Percentiles rank a stretch among this genome's conserved stretches.
Conservation (phyloP, 2,113 vertebrate genomes). For the Lamprotornis superbus region DNA sequence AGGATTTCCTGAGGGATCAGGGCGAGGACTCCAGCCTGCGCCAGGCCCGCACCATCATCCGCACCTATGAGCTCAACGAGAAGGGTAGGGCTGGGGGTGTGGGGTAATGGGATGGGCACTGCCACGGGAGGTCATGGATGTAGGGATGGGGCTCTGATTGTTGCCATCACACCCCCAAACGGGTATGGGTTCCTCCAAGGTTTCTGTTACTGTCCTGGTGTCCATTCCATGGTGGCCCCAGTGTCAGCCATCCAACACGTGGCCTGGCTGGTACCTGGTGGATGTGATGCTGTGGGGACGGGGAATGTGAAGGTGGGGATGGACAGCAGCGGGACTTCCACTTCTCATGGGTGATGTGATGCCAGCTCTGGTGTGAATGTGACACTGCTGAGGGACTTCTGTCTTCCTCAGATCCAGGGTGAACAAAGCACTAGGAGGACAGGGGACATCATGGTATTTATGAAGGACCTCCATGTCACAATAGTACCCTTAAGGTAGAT, state of each 20-base stretch:
- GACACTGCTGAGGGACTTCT: not conserved
- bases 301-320: not conserved
- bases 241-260: not conserved
- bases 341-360: not conserved
- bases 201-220: rapidly evolving
- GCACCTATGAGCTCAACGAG: constrained; percentile 86
- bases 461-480: not conserved
- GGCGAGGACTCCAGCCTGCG: constrained; percentile 82
- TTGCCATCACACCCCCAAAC: not conserved
- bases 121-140: rapidly evolving
- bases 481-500: not conserved
- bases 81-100: constrained; percentile 74
- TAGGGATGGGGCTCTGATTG: not conserved
- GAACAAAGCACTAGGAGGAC: not conserved
- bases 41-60: constrained; percentile 79
- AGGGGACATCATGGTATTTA: not conserved
- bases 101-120: rapidly evolving
- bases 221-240: not conserved
- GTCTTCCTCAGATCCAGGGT: not conserved
- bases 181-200: not conserved
- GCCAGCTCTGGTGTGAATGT: not conserved
- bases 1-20: constrained; percentile 90
- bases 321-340: not conserved
- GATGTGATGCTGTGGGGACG: not conserved
- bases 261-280: not conserved